phyloP scores from a whole-genome alignment of 2,888 invertebrate genomes.

The Limnephilus lunatus region DNA sequence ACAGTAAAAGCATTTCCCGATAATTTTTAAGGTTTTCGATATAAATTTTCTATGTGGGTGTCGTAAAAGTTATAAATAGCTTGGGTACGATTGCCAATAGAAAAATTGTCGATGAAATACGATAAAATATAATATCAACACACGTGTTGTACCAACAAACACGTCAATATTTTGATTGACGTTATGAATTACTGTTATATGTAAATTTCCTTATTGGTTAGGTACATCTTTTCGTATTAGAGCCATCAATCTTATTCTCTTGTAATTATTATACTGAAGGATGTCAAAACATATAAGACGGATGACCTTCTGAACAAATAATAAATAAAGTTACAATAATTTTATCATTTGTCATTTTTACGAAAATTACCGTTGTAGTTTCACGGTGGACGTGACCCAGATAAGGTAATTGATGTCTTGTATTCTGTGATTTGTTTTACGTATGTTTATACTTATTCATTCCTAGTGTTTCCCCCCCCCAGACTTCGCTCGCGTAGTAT shows the following conservation, averaged over 20 bases:
- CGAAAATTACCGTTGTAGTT: background rate
- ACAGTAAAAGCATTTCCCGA: background rate
- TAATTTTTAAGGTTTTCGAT: background rate
- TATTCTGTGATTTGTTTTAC: no score
- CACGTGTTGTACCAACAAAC: background rate
- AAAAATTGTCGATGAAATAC: background rate
- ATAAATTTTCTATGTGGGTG: background rate
- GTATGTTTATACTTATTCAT: no score
- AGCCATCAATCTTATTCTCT: background rate
- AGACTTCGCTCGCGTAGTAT: no score
- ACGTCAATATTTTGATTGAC: conserved; percentile 2
- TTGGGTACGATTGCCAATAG: background rate
- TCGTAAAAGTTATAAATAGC: background rate
- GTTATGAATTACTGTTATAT: background rate
- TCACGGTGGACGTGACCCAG: background rate
- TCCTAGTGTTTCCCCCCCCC: no score
- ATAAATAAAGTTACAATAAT: background rate
- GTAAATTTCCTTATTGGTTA: background rate
- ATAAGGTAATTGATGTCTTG: background rate
- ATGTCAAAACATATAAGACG: background rate
- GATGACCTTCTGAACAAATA: background rate
- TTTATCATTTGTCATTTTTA: conserved; percentile 2
- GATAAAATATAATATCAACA: background rate
- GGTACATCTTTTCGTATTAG: background rate
- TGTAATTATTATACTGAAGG: conserved; percentile 10